Conservation (phyloP, 2,797 vertebrate species). For the Fratercula arctica region DNA sequence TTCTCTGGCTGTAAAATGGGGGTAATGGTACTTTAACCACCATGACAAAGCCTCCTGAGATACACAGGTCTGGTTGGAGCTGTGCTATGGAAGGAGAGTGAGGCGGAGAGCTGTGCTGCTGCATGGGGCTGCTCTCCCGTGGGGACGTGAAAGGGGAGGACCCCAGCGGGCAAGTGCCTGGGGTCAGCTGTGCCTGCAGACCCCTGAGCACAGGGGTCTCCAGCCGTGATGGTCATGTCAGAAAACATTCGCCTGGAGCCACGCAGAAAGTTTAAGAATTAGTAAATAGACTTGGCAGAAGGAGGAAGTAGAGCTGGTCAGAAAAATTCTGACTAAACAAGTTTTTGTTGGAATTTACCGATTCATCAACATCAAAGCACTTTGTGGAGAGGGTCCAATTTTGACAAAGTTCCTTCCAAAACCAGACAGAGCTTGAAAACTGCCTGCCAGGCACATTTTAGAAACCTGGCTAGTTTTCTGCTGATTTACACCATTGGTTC, state of each 20-base stretch:
- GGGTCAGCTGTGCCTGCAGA: background rate
- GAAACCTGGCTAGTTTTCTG: conserved; percentile 29
- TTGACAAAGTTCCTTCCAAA: conserved; percentile 65
- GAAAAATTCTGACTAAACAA: conserved; percentile 71
- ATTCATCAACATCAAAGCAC: conserved; percentile 67
- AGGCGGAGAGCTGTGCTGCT: background rate
- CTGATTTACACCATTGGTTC: background rate
- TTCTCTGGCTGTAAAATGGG: background rate
- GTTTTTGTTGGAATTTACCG: conserved; percentile 57
- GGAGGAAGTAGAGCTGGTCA: conserved; percentile 54
- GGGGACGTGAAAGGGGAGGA: background rate
- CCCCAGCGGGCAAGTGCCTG: rapidly evolving
- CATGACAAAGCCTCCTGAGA: background rate
- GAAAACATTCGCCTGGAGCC: conserved; percentile 24
- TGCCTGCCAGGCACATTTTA: conserved; percentile 61
- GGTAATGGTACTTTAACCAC: background rate
- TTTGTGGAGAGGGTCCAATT: conserved; percentile 64
- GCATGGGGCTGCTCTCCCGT: background rate
- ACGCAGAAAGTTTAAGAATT: background rate
- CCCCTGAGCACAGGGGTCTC: background rate
- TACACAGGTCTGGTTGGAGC: background rate
- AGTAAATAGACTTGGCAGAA: conserved; percentile 39
- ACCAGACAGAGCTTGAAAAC: conserved; percentile 49
- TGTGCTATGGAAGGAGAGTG: background rate
- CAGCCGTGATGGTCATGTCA: background rate